phyloP scores from a whole-genome alignment of 1,140 invertebrate genomes.

The Sitophilus oryzae region DNA sequence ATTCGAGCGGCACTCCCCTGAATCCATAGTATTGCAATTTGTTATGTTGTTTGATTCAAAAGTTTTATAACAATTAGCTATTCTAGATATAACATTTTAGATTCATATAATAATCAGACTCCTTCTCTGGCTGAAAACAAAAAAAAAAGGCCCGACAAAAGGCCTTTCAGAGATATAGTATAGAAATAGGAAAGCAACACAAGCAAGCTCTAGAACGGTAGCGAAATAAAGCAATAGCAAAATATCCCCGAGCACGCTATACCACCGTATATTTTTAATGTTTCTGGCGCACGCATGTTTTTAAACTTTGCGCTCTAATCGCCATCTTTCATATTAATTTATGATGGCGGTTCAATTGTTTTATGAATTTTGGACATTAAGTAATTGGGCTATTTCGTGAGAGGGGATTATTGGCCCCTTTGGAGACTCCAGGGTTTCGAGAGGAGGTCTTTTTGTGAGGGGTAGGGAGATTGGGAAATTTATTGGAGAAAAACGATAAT shows the following conservation, averaged over 20 bases:
- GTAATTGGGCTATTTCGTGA: conserved; percentile 26
- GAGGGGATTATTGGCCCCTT: not conserved
- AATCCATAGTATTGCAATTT: no score
- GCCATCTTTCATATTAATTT: conserved; percentile 27
- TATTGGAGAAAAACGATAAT: no score
- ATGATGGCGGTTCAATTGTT: conserved; percentile 23
- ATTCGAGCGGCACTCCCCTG: no score
- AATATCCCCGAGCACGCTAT: conserved; percentile 22
- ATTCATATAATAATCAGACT: not conserved
- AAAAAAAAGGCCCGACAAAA: conserved; percentile 17
- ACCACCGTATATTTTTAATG: conserved; percentile 29
- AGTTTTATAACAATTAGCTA: no score
- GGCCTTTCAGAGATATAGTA: conserved; percentile 21
- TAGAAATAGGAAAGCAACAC: conserved; percentile 16
- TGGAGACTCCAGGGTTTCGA: no score
- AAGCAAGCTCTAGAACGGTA: no score
- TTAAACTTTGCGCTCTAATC: conserved; percentile 23
- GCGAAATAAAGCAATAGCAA: conserved; percentile 22
- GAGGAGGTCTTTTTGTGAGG: no score
- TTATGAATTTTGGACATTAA: conserved; percentile 29
- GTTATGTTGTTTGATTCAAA: no score
- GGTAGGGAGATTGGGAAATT: no score
- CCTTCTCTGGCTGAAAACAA: conserved; percentile 7
- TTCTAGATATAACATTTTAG: no score
- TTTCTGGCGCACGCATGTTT: conserved; percentile 24